A percentile compares a stretch with the other conserved stretches of the same genome.
phyloP scores from a whole-genome alignment of 2,888 invertebrate species.

The Elegia similella region DNA sequence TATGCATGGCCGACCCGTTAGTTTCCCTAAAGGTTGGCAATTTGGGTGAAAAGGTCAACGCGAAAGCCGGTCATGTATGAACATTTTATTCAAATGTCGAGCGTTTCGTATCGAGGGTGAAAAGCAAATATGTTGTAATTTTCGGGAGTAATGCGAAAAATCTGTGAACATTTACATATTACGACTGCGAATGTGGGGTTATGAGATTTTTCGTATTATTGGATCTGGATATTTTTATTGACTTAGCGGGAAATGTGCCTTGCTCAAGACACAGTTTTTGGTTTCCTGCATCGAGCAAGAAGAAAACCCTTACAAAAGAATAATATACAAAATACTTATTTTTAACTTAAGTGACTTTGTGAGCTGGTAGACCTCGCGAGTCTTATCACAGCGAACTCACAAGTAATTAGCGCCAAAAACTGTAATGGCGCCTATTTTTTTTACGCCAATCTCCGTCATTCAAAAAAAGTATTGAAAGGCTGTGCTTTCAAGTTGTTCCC shows the following conservation, averaged over 20 bases:
- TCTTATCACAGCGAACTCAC: no score
- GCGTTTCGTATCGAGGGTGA: slow-evolving; percentile 23
- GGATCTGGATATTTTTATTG: neutral
- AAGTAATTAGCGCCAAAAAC: no score
- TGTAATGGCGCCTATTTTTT: no score
- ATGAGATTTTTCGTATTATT: slow-evolving; percentile 2
- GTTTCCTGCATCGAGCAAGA: neutral
- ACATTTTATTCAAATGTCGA: slow-evolving; percentile 36
- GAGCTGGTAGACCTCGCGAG: no score
- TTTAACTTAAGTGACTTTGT: no score
- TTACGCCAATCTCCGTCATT: no score
- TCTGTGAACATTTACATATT: slow-evolving; percentile 15
- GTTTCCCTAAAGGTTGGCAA: slow-evolving; percentile 52
- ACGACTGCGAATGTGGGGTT: neutral
- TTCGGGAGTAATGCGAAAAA: slow-evolving; percentile 13
- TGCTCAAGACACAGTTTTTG: neutral
- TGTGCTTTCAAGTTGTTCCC: no score
- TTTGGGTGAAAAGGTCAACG: slow-evolving; percentile 47
- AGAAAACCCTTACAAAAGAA: neutral
- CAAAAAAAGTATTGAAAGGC: no score
- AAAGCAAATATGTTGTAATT: slow-evolving; percentile 24
- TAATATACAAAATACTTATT: neutral
- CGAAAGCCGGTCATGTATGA: slow-evolving; percentile 45
- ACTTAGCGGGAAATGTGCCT: neutral
- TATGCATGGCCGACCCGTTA: slow-evolving; percentile 36